These are phyloP conservation scores for Drosophila guanche DNA, from an alignment of 1,140 invertebrate genomes.

Conservation along the genomic window DNA sequence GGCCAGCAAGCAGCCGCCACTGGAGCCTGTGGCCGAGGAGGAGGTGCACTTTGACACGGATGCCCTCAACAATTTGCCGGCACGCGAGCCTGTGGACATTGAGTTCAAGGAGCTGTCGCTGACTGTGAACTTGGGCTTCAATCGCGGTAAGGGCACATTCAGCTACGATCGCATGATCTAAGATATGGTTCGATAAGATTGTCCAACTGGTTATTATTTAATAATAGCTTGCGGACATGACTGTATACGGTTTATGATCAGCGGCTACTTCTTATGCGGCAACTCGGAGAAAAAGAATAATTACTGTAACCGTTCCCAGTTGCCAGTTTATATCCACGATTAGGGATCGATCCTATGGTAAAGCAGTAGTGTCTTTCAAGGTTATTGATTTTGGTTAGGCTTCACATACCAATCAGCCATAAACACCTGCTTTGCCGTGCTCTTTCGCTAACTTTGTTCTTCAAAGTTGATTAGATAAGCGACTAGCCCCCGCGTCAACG, in stretches of 20 bases:
- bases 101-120: constrained; percentile 88
- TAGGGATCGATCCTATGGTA: not conserved
- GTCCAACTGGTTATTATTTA: constrained; percentile 17
- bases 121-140: constrained; percentile 88
- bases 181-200: constrained; percentile 49
- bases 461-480: constrained; percentile 62
- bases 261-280: constrained; percentile 54
- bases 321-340: not conserved
- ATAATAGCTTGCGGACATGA: constrained; percentile 15
- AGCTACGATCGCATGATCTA: constrained; percentile 64
- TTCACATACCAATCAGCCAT: constrained; percentile 37
- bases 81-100: constrained; percentile 87
- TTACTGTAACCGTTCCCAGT: not conserved
- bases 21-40: constrained; percentile 63
- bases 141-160: constrained; percentile 86
- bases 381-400: constrained; percentile 29
- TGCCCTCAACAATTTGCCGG: constrained; percentile 84
- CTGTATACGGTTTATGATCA: constrained; percentile 47
- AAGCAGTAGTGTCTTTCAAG: constrained; percentile 14
- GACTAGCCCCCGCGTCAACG: constrained; percentile 12
- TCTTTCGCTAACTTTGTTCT: constrained; percentile 45
- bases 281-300: not conserved
- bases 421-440: constrained; percentile 55
- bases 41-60: constrained; percentile 50
- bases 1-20: constrained; percentile 29